Evolutionary conservation across 2,888 invertebrate genomes (phyloP), one percentile per base, ranked within the genome.

Genomic region (Leptopterna dolabrata): DNA sequence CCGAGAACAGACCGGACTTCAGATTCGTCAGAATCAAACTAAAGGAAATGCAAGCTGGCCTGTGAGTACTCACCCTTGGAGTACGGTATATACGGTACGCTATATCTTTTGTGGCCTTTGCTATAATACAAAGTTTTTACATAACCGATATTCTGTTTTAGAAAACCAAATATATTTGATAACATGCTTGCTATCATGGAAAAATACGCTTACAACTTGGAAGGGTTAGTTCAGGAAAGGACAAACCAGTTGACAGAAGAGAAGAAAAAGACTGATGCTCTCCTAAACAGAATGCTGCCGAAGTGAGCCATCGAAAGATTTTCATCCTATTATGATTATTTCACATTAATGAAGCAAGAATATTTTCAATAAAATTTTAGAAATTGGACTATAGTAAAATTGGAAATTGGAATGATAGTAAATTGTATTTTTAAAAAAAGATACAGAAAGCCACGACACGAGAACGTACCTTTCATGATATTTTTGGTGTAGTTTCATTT

Each of bases 141-240:
- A 4, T 9, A 9, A 36, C 7, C 7, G 11, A 11, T 63, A 19
- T 6, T n/a, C 16, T 63, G 19, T 83, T 83, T 9, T 90, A 95
- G 95, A 92, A 96, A 96, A 92, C 94, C 96, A 1, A 96, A 97
- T 90, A 96, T 97, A 89, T 96, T 97, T 91, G 97, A 97, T 92
- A 97, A 97, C 91, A 97, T 97, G 97, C 92, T 97, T 89, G 94
- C 95, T 0, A 96, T 97, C 91, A 97, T 97, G 97, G 97, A 97
- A 92, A 97, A 97, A 91, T 97, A 97, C 91, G 97, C 97, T 0
- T 95, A 95, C 70, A 97, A 97, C 92, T 92, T 97, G 88, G 97
- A 97, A 91, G 95, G 95, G 0, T 92, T 97, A 70, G 96, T 97
- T 83, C 96, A 96, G 89, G 96, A 96, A 90, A 93, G 97, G 88